A percentile compares a stretch with the other conserved stretches of the same genome.
Evolutionary conservation across 2,113 vertebrate species (phyloP).

Genomic region (Sciurus niger): DNA sequence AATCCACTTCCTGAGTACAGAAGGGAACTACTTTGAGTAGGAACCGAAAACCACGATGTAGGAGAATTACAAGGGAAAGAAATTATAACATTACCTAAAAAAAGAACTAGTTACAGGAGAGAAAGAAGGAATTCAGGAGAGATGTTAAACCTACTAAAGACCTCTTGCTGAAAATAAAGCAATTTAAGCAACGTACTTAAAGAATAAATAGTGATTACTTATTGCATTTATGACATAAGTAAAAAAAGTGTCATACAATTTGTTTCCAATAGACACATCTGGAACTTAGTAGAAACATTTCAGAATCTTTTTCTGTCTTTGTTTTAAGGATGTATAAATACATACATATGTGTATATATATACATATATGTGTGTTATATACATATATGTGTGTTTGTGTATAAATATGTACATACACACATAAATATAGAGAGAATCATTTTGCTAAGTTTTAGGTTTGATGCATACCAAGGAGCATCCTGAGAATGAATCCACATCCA

Average conservation of each 20-base stretch:
- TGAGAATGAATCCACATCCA: not conserved
- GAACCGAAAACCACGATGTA: not conserved
- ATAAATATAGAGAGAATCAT: too few relatives aligned
- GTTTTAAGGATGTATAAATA: not conserved
- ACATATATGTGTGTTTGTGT: too few relatives aligned
- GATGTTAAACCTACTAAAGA: not conserved
- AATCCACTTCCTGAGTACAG: constrained; percentile 8
- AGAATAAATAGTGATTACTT: constrained; percentile 16
- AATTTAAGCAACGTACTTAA: not conserved
- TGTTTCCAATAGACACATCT: not conserved
- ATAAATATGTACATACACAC: too few relatives aligned
- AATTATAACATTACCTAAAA: constrained; percentile 40
- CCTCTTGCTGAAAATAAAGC: not conserved
- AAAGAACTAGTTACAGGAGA: not conserved
- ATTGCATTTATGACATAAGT: not conserved
- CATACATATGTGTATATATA: too few relatives aligned
- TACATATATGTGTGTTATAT: too few relatives aligned
- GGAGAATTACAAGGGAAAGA: not conserved
- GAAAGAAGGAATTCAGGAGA: too few relatives aligned
- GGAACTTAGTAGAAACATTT: constrained; percentile 3
- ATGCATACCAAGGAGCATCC: not conserved
- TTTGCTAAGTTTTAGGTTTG: not conserved
- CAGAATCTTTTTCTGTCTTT: constrained; percentile 18
- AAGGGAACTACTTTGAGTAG: not conserved
- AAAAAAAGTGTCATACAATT: not conserved